phyloP scores from a whole-genome alignment of 2,113 vertebrate species.

The Pseudopipra pipra region DNA sequence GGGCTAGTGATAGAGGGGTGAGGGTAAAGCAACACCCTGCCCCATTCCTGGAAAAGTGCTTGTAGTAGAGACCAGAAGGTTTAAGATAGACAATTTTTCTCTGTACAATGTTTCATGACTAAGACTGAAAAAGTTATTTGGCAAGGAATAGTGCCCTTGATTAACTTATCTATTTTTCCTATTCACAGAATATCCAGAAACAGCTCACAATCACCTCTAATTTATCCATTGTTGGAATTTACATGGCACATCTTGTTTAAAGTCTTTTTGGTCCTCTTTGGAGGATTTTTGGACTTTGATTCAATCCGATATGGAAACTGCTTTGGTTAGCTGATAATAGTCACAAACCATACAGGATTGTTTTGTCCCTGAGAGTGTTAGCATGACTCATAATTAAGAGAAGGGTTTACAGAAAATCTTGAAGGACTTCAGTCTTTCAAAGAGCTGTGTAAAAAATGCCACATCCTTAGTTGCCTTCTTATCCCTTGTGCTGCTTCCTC shows the following conservation, averaged over 20 bases:
- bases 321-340: background rate
- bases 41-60: background rate
- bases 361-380: background rate
- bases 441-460: background rate
- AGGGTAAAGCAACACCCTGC: background rate
- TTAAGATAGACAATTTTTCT: background rate
- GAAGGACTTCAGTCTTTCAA: background rate
- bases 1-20: background rate
- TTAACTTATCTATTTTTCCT: background rate
- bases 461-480: background rate
- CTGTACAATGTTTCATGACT: background rate
- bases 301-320: background rate
- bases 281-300: background rate
- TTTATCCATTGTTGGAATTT: background rate
- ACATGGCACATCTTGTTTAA: background rate
- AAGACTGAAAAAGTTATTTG: background rate
- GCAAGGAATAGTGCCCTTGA: background rate
- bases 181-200: background rate
- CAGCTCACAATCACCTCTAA: background rate
- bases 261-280: background rate
- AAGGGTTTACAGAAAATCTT: background rate
- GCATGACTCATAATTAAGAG: background rate
- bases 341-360: background rate
- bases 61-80: background rate
- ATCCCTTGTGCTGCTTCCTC: fast-evolving